Evolutionary conservation across 2,113 vertebrate species (phyloP).

Genomic region (Enhydra lutris): DNA sequence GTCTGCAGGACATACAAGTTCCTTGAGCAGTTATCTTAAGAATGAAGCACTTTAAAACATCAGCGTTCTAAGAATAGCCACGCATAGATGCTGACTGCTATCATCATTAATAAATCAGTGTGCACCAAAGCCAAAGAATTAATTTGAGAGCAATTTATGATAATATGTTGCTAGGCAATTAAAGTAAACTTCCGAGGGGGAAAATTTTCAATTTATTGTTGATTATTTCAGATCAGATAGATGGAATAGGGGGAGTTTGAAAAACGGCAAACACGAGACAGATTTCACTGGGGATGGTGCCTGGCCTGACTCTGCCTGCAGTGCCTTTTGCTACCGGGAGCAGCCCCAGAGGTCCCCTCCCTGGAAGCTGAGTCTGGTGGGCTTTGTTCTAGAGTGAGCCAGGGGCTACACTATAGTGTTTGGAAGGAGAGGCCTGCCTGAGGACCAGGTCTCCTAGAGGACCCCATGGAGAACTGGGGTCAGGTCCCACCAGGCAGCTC

Average conservation of each 20-base stretch:
- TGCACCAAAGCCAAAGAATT: slow-evolving; percentile 54
- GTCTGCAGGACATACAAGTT: neutral
- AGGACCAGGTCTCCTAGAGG: neutral
- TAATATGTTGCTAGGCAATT: slow-evolving; percentile 64
- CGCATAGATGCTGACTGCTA: neutral
- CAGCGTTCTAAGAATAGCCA: slow-evolving; percentile 49
- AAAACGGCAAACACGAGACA: neutral
- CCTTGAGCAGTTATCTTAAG: neutral
- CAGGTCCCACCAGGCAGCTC: neutral
- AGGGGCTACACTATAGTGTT: neutral
- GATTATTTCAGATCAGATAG: slow-evolving; percentile 38
- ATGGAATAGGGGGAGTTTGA: neutral
- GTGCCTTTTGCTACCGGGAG: too few relatives aligned
- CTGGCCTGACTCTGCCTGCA: neutral
- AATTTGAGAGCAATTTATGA: slow-evolving; percentile 63
- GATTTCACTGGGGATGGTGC: neutral
- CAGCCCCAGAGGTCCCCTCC: neutral
- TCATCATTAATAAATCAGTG: slow-evolving; percentile 48
- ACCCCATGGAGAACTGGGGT: neutral
- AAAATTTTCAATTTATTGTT: neutral
- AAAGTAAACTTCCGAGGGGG: slow-evolving; percentile 39
- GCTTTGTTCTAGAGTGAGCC: neutral
- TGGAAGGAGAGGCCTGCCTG: neutral
- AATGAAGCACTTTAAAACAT: neutral
- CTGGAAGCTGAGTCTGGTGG: neutral